These are phyloP conservation scores for Phoxinus dragarum DNA, from an alignment of 2,797 vertebrate genomes.

Conservation along the genomic window DNA sequence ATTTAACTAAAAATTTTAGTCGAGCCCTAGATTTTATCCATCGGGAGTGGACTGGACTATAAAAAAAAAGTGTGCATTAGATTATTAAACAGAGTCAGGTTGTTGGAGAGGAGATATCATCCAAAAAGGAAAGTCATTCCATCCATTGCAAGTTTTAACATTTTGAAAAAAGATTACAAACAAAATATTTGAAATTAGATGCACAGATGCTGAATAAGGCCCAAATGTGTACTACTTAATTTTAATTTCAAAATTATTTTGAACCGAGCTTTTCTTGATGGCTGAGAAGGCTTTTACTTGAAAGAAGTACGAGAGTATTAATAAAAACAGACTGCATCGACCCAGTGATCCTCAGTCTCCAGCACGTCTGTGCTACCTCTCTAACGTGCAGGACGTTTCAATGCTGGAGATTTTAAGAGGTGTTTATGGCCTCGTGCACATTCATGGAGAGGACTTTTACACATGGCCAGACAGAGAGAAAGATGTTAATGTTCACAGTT, in stretches of 20 bases:
- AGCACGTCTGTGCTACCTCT: background rate
- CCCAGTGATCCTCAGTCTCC: background rate
- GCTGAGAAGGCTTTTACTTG: background rate
- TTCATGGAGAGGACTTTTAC: background rate
- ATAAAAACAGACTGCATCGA: background rate
- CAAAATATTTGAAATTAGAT: background rate
- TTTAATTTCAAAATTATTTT: background rate
- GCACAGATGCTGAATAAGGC: background rate
- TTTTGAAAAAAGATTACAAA: background rate
- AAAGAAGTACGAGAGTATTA: background rate
- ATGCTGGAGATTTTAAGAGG: background rate
- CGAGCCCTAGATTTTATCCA: background rate
- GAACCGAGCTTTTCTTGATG: background rate
- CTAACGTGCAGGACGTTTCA: background rate
- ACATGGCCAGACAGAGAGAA: background rate
- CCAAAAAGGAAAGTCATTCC: background rate
- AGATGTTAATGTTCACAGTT: constrained; percentile 2
- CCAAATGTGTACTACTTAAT: background rate
- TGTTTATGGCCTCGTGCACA: background rate
- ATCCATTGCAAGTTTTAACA: background rate
- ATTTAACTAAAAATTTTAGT: background rate
- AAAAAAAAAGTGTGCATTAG: background rate
- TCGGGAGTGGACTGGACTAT: background rate
- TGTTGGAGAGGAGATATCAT: background rate
- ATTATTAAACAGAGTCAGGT: background rate